These are phyloP conservation scores for Lepidurus packardi DNA, from an alignment of 1,140 invertebrate genomes.

Conservation along the genomic window DNA sequence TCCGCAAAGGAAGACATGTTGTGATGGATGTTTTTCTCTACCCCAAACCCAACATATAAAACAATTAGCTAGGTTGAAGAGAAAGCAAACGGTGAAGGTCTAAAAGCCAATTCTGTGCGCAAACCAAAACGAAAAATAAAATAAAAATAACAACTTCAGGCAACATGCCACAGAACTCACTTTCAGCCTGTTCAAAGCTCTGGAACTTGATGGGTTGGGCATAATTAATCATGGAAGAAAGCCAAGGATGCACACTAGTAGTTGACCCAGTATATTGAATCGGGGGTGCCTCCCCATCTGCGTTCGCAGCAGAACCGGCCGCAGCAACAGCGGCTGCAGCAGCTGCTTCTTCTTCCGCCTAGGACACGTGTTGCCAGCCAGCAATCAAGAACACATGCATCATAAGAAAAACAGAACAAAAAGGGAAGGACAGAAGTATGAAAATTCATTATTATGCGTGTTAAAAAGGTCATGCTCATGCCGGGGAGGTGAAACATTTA, in stretches of 20 bases:
- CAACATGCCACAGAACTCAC: constrained; percentile 53
- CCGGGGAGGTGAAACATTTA: background rate
- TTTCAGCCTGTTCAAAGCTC: constrained; percentile 93
- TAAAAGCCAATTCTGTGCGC: constrained; percentile 18
- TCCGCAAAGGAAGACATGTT: constrained; percentile 99
- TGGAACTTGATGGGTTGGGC: constrained; percentile 98
- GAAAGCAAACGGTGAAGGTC: background rate
- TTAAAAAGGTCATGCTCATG: constrained; percentile 14
- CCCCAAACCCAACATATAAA: background rate
- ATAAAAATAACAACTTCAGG: background rate
- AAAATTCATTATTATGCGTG: background rate
- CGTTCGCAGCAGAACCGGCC: constrained; percentile 23
- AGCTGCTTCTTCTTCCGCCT: constrained; percentile 25
- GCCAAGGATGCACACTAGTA: constrained; percentile 96
- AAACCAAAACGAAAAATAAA: constrained; percentile 27
- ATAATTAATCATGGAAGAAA: constrained; percentile 98
- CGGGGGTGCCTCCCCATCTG: constrained; percentile 32
- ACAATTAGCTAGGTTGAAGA: background rate
- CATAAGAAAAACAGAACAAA: constrained; percentile 24
- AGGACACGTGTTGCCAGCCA: constrained; percentile 8
- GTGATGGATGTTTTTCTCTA: constrained; percentile 90
- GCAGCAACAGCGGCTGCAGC: constrained; percentile 32
- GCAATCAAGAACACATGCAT: constrained; percentile 4
- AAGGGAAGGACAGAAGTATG: background rate
- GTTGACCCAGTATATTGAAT: constrained; percentile 89